Percentiles rank a stretch among this genome's conserved stretches.
Evolutionary conservation across 1,140 invertebrate genomes (phyloP).

Genomic region (Riptortus pedestris): DNA sequence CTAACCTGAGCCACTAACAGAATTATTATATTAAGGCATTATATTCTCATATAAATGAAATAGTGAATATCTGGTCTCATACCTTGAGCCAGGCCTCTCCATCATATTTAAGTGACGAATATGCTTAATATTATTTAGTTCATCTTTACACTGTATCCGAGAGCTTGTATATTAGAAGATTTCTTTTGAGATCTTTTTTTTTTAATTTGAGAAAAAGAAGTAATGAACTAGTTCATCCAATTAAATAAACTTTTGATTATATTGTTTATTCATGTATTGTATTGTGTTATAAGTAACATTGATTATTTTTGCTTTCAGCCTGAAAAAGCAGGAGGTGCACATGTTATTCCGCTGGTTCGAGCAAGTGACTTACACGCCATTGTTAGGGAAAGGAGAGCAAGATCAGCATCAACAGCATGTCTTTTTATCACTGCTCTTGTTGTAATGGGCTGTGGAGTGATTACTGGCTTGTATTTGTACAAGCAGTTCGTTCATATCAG

Average conservation of each 20-base stretch:
- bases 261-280: constrained; percentile 10
- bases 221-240: background rate
- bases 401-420: constrained; percentile 52
- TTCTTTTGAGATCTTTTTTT: background rate
- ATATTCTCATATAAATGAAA: too few species aligned
- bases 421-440: constrained; percentile 59
- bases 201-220: background rate
- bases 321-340: constrained; percentile 13
- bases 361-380: constrained; percentile 38
- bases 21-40: too few species aligned
- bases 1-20: too few species aligned
- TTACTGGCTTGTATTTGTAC: constrained; percentile 66
- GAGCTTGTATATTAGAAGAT: background rate
- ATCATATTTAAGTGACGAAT: too few species aligned
- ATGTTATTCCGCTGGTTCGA: constrained; percentile 29
- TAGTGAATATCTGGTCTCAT: too few species aligned
- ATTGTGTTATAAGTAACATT: background rate
- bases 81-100: too few species aligned
- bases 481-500: constrained; percentile 54
- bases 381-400: constrained; percentile 43
- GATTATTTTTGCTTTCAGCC: constrained; percentile 9
- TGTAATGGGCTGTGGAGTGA: constrained; percentile 61
- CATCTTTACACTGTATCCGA: background rate
- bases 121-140: background rate
- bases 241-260: background rate